Conservation (phyloP, 2,888 invertebrate species). For the Drosophila pegasa region DNA sequence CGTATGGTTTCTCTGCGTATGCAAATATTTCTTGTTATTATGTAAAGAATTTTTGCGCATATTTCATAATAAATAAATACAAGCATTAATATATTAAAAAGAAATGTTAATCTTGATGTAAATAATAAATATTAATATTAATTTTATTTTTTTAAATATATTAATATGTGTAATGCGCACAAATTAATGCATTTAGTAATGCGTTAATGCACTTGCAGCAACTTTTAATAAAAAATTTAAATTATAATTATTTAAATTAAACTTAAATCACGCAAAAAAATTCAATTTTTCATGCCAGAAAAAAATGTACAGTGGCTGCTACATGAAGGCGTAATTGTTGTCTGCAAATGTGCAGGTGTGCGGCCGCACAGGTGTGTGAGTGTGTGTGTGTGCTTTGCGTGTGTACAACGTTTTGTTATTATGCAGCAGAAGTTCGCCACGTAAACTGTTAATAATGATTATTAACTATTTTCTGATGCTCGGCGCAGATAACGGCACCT, state of each 20-base stretch:
- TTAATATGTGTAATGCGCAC: not conserved
- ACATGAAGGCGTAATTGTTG: constrained; percentile 19
- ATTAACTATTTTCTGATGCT: constrained; percentile 55
- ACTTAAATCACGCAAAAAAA: constrained; percentile 14
- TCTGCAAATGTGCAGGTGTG: too few species aligned
- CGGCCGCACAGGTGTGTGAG: not conserved
- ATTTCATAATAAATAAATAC: constrained; percentile 1
- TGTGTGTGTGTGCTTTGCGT: constrained; percentile 7
- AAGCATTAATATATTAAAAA: not conserved
- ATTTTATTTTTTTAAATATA: not conserved
- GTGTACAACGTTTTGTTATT: constrained; percentile 45
- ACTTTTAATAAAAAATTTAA: not conserved
- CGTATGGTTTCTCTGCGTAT: not conserved
- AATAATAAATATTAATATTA: not conserved
- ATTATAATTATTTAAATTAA: constrained; percentile 18
- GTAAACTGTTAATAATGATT: constrained; percentile 67
- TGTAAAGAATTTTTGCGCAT: constrained; percentile 3
- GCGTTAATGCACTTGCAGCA: not conserved
- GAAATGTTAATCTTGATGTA: not conserved
- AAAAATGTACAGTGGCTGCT: constrained; percentile 11
- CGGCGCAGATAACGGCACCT: not conserved
- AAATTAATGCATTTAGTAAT: constrained; percentile 5
- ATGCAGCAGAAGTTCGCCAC: constrained; percentile 45
- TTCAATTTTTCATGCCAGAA: not conserved
- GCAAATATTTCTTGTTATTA: constrained; percentile 6